Evolutionary conservation across 2,888 invertebrate species (phyloP).

Genomic region (Plagodis dolabraria): DNA sequence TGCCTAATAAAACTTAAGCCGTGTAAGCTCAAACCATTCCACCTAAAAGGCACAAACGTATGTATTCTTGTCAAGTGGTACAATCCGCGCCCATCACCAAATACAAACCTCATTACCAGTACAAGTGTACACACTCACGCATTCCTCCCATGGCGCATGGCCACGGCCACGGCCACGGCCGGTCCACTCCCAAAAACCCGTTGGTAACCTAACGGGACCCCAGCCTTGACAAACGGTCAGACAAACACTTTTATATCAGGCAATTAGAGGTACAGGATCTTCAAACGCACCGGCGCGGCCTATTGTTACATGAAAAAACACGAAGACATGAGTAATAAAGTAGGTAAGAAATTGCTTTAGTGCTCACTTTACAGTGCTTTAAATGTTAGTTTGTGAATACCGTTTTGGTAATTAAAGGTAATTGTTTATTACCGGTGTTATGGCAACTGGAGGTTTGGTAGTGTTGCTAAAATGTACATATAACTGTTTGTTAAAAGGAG

Average conservation of each 20-base stretch:
- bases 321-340: slow-evolving; percentile 6
- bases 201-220: slow-evolving; percentile 65
- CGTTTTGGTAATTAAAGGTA: slow-evolving; percentile 9
- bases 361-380: slow-evolving; percentile 6
- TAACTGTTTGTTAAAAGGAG: not conserved
- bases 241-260: slow-evolving; percentile 68
- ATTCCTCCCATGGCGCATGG: slow-evolving; percentile 16
- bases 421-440: slow-evolving; percentile 8
- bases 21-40: too few species aligned
- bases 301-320: slow-evolving; percentile 18
- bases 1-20: too few species aligned
- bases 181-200: slow-evolving; percentile 58
- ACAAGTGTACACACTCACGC: slow-evolving; percentile 19
- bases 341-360: slow-evolving; percentile 15
- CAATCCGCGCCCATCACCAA: slow-evolving; percentile 11
- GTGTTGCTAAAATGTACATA: slow-evolving; percentile 1
- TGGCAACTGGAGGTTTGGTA: slow-evolving; percentile 3
- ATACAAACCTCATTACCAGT: slow-evolving; percentile 32
- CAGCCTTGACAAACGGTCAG: slow-evolving; percentile 55
- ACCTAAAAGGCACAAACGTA: too few species aligned
- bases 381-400: slow-evolving; percentile 5
- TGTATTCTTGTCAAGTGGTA: not conserved
- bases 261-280: slow-evolving; percentile 63
- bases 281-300: slow-evolving; percentile 59
- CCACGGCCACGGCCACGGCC: too few species aligned